phyloP scores from a whole-genome alignment of 2,113 vertebrate species.

The Mirza zaza region DNA sequence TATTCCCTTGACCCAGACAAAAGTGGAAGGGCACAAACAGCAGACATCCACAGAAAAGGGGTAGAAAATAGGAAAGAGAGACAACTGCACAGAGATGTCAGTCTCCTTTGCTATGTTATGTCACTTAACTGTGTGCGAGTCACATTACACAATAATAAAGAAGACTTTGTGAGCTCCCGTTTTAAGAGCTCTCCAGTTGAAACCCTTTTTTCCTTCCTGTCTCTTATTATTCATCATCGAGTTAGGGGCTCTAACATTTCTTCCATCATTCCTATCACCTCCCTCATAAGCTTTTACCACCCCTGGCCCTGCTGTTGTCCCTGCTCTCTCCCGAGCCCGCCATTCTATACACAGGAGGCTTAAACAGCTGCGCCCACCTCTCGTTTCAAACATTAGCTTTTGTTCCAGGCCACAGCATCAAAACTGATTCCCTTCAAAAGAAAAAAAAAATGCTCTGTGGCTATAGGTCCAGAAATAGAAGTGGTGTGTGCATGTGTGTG shows the following conservation, averaged over 20 bases:
- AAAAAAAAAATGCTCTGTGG: background rate
- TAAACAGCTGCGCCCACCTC: background rate
- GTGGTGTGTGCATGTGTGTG: no score
- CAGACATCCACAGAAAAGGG: background rate
- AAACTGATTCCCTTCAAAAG: slow-evolving; percentile 29
- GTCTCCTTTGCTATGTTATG: background rate
- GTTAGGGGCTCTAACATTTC: background rate
- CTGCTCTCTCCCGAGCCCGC: background rate
- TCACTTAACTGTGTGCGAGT: background rate
- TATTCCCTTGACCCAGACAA: background rate
- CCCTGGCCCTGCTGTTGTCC: background rate
- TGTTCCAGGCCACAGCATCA: background rate
- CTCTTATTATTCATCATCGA: background rate
- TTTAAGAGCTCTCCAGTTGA: background rate
- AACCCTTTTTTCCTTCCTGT: background rate
- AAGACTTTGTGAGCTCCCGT: background rate
- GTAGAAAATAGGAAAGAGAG: background rate
- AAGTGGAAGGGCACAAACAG: background rate
- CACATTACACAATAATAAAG: background rate
- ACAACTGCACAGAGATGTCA: rapidly evolving
- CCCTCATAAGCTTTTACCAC: background rate
- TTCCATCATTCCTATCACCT: background rate
- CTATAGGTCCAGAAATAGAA: slow-evolving; percentile 50
- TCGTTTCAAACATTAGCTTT: slow-evolving; percentile 14
- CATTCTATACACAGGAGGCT: background rate